These are phyloP conservation scores for Neosilurus hyrtlii DNA, from an alignment of 2,797 vertebrate species.

Conservation along the genomic window DNA sequence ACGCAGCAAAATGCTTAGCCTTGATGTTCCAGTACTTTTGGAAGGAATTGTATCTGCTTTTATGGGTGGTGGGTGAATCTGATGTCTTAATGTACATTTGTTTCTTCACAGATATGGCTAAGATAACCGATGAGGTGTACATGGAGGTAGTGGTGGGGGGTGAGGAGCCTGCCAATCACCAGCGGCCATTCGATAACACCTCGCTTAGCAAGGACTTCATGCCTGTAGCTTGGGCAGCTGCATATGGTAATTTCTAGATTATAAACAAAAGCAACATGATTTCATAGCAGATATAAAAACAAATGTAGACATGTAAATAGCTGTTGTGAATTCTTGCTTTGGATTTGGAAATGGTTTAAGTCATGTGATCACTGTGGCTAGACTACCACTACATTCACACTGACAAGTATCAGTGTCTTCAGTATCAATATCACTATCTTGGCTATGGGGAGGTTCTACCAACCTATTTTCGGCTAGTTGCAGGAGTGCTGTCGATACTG, in stretches of 20 bases:
- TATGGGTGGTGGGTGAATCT: background rate
- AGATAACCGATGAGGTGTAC: constrained; percentile 88
- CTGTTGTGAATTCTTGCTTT: too few species aligned
- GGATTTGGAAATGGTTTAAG: background rate
- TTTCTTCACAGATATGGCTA: constrained; percentile 74
- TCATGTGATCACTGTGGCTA: background rate
- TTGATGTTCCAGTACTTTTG: background rate
- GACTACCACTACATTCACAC: too few species aligned
- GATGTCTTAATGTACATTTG: constrained; percentile 5
- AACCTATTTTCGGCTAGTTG: too few species aligned
- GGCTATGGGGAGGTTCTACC: too few species aligned
- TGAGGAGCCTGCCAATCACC: constrained; percentile 78
- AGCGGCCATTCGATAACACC: constrained; percentile 77
- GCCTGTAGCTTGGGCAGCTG: constrained; percentile 86
- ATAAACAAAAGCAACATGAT: background rate
- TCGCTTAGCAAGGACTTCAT: constrained; percentile 82
- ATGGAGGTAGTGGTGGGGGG: constrained; percentile 89
- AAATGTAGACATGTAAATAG: background rate
- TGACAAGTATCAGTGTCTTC: too few species aligned
- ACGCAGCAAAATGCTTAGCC: background rate
- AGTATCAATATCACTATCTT: too few species aligned
- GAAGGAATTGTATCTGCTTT: background rate
- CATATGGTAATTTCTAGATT: constrained; percentile 70
- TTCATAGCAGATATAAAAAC: background rate
- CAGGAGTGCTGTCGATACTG: too few species aligned